phyloP scores from a whole-genome alignment of 2,113 vertebrate species.

The Phrynocephalus versicolor region DNA sequence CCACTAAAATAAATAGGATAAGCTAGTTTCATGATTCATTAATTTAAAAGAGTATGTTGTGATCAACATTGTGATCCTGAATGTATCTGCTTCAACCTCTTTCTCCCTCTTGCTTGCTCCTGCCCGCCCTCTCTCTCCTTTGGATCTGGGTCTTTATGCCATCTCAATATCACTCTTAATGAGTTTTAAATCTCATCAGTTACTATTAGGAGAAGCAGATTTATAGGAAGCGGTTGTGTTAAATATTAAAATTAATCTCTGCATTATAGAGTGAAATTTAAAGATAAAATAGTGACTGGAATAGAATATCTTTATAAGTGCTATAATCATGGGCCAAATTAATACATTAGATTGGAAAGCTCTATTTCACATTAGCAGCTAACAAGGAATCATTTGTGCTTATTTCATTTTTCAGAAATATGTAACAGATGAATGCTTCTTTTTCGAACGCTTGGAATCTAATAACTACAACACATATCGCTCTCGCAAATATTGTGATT shows the following conservation, averaged over 20 bases:
- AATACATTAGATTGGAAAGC: neutral
- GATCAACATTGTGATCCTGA: neutral
- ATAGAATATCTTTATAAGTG: neutral
- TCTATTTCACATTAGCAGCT: neutral
- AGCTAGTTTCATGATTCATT: neutral
- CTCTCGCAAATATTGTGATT: slow-evolving; percentile 91
- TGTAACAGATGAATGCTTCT: slow-evolving; percentile 95
- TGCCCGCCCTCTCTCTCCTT: no score
- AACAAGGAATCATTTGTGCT: slow-evolving; percentile 10
- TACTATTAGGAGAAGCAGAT: neutral
- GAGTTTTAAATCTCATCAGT: neutral
- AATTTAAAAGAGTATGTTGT: neutral
- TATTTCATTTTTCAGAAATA: slow-evolving; percentile 81
- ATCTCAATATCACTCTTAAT: no score
- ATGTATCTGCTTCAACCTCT: neutral
- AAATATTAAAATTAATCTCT: neutral
- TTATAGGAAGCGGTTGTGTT: neutral
- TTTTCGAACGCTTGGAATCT: slow-evolving; percentile 91
- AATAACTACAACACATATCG: slow-evolving; percentile 99
- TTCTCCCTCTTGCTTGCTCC: neutral
- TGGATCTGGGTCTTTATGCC: neutral
- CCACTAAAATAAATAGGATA: neutral
- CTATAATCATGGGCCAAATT: neutral
- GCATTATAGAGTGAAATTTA: neutral
- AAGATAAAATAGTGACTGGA: neutral